Conservation (phyloP, 1,140 invertebrate genomes). For the Sminthurinus signatus region DNA sequence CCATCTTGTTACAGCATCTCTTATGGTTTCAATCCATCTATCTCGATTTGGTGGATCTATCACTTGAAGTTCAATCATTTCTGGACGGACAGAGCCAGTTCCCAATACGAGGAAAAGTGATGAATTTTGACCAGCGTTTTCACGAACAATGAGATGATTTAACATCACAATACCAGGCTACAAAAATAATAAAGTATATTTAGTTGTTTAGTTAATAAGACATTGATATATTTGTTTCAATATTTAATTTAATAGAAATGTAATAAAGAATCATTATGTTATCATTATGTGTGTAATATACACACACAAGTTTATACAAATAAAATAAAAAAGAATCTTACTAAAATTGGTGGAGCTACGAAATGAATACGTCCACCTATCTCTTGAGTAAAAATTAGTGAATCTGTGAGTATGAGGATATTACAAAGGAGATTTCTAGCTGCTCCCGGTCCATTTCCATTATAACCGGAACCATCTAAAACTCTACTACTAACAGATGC, state of each 20-base stretch:
- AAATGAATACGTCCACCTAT: constrained; percentile 27
- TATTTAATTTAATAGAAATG: too few species aligned
- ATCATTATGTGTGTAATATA: too few species aligned
- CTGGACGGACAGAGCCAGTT: constrained; percentile 61
- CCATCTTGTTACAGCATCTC: constrained; percentile 43
- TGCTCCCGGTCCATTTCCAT: background rate
- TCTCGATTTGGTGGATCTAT: constrained; percentile 80
- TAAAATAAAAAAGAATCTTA: constrained; percentile 1
- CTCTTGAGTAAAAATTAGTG: constrained; percentile 32
- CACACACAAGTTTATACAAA: constrained; percentile 2
- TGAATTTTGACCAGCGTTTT: constrained; percentile 84
- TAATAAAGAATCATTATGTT: too few species aligned
- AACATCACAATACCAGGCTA: constrained; percentile 83
- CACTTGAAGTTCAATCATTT: constrained; percentile 93
- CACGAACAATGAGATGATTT: constrained; percentile 80
- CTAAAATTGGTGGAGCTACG: constrained; percentile 21
- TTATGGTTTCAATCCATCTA: constrained; percentile 77
- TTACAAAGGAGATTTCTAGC: constrained; percentile 23
- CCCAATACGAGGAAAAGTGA: constrained; percentile 45
- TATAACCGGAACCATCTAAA: constrained; percentile 7
- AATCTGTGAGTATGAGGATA: constrained; percentile 36
- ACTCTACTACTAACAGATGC: constrained; percentile 36
- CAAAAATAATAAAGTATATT: constrained; percentile 37
- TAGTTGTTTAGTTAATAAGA: background rate
- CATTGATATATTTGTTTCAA: background rate